These are phyloP conservation scores for Trogon melanurus DNA, from an alignment of 2,113 vertebrate genomes.

Conservation along the genomic window DNA sequence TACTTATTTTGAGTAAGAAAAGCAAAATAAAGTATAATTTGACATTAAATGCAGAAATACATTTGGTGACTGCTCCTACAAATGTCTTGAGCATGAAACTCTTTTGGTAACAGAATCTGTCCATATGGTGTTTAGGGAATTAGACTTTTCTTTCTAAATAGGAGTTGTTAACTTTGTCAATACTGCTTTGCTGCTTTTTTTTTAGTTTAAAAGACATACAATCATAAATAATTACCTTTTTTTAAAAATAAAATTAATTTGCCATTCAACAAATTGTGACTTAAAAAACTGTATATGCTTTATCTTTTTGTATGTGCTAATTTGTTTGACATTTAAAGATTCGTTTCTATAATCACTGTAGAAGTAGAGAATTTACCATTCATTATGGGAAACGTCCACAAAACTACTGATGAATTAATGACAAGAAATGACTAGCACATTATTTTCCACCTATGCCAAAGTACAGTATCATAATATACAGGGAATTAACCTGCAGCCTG, in stretches of 20 bases:
- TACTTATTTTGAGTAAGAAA: not conserved
- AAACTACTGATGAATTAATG: not conserved
- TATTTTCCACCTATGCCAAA: not conserved
- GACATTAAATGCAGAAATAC: not conserved
- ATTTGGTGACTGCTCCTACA: not conserved
- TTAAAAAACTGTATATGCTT: not conserved
- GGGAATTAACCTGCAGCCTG: not conserved
- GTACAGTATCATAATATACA: not conserved
- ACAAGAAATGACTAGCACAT: not conserved
- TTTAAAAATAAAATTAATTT: not conserved
- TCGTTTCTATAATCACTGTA: not conserved
- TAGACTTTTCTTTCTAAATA: constrained; percentile 40
- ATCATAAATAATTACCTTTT: not conserved
- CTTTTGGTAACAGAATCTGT: not conserved
- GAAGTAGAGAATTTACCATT: not conserved
- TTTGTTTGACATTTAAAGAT: not conserved
- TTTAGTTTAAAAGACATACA: not conserved
- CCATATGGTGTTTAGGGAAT: constrained; percentile 30
- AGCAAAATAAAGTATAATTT: not conserved
- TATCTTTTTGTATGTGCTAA: not conserved
- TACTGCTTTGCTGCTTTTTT: not conserved
- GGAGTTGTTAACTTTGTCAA: not conserved
- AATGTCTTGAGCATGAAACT: not conserved
- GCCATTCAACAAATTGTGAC: not conserved
- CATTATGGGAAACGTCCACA: not conserved